phyloP scores from a whole-genome alignment of 2,113 vertebrate species.

The Pygoscelis adeliae region DNA sequence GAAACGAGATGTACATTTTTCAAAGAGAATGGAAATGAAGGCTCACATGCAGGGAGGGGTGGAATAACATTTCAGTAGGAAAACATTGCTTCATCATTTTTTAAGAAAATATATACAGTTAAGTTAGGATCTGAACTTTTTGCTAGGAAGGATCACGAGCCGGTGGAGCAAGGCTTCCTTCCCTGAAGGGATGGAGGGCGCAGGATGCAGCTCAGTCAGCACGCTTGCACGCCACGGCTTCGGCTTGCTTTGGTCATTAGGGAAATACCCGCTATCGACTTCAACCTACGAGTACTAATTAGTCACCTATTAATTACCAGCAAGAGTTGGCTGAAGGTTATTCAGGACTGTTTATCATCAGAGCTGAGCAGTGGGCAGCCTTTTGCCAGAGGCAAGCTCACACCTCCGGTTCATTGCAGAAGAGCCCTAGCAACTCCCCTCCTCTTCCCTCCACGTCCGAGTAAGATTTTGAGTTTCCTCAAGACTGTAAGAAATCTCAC shows the following conservation, averaged over 20 bases:
- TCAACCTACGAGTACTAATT: background rate
- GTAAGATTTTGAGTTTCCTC: background rate
- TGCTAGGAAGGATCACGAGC: background rate
- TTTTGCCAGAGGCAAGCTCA: background rate
- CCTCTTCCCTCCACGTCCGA: background rate
- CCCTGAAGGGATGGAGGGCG: background rate
- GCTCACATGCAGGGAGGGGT: background rate
- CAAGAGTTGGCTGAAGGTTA: background rate
- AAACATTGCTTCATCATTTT: background rate
- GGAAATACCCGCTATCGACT: background rate
- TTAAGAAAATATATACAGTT: background rate
- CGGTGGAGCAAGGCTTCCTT: background rate
- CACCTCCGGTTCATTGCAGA: background rate
- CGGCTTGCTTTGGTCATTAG: background rate
- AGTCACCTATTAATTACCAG: background rate
- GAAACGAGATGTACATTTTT: background rate
- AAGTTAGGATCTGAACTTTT: background rate
- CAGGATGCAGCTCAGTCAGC: background rate
- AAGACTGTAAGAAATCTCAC: background rate
- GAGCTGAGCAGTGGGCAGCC: background rate
- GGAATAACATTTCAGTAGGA: background rate
- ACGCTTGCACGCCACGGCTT: fast-evolving
- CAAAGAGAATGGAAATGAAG: background rate
- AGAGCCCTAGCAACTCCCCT: background rate
- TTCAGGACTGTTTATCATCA: background rate